Conservation (phyloP, 2,113 vertebrate genomes). For the Prunella fulvescens region DNA sequence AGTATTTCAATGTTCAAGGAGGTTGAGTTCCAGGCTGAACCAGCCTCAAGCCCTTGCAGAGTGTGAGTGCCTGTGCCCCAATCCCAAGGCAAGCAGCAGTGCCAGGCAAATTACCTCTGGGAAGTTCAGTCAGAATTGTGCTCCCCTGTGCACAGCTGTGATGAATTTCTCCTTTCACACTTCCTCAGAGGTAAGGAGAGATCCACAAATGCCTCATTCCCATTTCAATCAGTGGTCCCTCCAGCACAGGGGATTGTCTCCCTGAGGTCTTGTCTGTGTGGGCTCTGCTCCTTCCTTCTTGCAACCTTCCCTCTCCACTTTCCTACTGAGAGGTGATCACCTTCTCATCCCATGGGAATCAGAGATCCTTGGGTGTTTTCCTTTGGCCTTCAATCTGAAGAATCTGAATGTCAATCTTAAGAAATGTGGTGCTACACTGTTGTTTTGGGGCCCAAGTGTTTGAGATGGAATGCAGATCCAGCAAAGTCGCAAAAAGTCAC, state of each 20-base stretch:
- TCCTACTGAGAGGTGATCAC: accelerated
- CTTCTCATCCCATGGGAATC: accelerated
- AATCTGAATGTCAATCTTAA: not conserved
- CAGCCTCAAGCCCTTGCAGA: not conserved
- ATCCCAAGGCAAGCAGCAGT: not conserved
- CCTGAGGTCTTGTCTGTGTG: not conserved
- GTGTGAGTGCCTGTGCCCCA: not conserved
- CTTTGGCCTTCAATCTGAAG: not conserved
- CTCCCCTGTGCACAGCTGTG: not conserved
- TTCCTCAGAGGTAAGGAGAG: not conserved
- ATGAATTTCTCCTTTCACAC: not conserved
- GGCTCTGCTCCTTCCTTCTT: not conserved
- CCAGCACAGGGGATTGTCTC: not conserved
- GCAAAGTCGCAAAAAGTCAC: not conserved
- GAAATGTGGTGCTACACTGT: not conserved
- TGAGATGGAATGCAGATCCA: accelerated
- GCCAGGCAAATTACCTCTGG: not conserved
- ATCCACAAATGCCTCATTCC: not conserved
- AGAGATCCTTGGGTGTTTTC: not conserved
- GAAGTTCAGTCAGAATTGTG: not conserved
- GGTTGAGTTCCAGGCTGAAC: not conserved
- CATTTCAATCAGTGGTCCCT: not conserved
- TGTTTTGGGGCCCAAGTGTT: not conserved
- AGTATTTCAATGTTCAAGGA: not conserved
- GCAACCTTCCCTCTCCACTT: not conserved